Evolutionary conservation across 2,888 invertebrate species (phyloP).

Genomic region (Synergus japonicus): DNA sequence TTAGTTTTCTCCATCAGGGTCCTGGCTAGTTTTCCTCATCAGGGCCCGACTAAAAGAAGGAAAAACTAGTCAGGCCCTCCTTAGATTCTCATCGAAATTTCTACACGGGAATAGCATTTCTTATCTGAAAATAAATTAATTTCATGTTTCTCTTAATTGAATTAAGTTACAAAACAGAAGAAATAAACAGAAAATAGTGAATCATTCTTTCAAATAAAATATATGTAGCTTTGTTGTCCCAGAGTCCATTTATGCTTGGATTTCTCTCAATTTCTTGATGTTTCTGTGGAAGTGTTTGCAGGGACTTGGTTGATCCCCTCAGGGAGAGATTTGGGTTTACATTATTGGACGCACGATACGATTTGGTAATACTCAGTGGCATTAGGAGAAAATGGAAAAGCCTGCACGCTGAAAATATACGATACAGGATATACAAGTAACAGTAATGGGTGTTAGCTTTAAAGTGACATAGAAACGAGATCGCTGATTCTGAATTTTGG

Average conservation of each 20-base stretch:
- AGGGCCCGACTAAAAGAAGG: no score
- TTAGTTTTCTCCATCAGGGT: no score
- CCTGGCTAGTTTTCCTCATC: no score
- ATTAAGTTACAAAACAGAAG: no score
- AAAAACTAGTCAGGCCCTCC: no score
- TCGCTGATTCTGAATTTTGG: not conserved
- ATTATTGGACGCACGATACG: constrained; percentile 37
- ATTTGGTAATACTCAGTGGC: constrained; percentile 37
- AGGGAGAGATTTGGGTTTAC: constrained; percentile 25
- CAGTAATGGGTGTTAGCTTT: constrained; percentile 8
- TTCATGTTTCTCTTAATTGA: no score
- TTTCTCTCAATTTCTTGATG: constrained; percentile 26
- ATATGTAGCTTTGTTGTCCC: not conserved
- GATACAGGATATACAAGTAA: constrained; percentile 10
- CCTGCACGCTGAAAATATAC: constrained; percentile 1
- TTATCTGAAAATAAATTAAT: no score
- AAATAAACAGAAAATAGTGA: not conserved
- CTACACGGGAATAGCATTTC: no score
- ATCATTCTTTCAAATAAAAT: constrained; percentile 28
- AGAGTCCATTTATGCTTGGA: not conserved
- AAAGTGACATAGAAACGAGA: constrained; percentile 12
- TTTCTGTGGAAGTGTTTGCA: constrained; percentile 28
- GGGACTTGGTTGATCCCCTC: constrained; percentile 9
- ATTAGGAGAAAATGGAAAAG: constrained; percentile 31
- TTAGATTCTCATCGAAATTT: no score